A percentile compares a stretch with the other conserved stretches of the same genome.
phyloP scores from a whole-genome alignment of 2,888 invertebrate species.

The Acanthacorydalis orientalis region DNA sequence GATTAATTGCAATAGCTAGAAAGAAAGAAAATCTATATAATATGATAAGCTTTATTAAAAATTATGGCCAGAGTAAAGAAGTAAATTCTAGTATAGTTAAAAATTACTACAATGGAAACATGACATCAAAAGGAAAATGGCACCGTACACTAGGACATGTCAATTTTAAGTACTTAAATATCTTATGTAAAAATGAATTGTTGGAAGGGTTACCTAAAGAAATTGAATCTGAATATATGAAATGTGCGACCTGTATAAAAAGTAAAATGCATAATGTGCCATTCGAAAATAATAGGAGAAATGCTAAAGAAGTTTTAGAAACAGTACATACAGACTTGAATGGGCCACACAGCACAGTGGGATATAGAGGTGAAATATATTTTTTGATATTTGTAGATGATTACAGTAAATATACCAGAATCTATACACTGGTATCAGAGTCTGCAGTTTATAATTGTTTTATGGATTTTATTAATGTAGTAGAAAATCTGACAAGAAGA shows the following conservation, averaged over 20 bases:
- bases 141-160: slow-evolving; percentile 12
- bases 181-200: slow-evolving; percentile 10
- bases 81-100: background rate
- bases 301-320: slow-evolving; percentile 9
- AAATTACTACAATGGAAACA: slow-evolving; percentile 2
- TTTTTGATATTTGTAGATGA: slow-evolving; percentile 5
- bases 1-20: slow-evolving; percentile 9
- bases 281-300: slow-evolving; percentile 13
- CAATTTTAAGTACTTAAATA: slow-evolving; percentile 12
- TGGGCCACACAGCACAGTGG: slow-evolving; percentile 8
- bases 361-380: slow-evolving; percentile 6
- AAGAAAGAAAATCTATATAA: slow-evolving; percentile 10
- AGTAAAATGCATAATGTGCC: slow-evolving; percentile 14
- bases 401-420: slow-evolving; percentile 3
- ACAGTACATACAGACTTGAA: slow-evolving; percentile 12
- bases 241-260: slow-evolving; percentile 12
- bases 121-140: slow-evolving; percentile 12
- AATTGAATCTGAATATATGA: slow-evolving; percentile 10
- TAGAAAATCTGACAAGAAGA: slow-evolving; percentile 5
- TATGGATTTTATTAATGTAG: slow-evolving; percentile 6
- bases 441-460: slow-evolving; percentile 1
- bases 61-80: background rate
- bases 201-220: slow-evolving; percentile 10
- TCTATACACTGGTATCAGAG: slow-evolving; percentile 1
- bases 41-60: slow-evolving; percentile 6